A percentile compares a stretch with the other conserved stretches of the same genome.
phyloP scores from a whole-genome alignment of 2,113 vertebrate species.

The Nettapus auritus region DNA sequence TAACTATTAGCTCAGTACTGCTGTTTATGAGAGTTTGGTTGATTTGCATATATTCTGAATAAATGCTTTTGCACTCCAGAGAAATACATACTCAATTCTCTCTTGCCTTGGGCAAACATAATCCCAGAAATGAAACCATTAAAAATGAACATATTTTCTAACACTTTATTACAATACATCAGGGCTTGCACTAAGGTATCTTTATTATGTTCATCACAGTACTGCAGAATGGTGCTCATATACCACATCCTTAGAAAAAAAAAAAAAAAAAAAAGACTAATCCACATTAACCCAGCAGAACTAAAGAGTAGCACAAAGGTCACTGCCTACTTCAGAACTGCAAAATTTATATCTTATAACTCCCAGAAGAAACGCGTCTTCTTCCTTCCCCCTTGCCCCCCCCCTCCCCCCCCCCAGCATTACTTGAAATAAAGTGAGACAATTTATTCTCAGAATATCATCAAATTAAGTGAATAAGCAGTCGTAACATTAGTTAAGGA shows the following conservation, averaged over 20 bases:
- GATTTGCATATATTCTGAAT: constrained; percentile 47
- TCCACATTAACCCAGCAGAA: not conserved
- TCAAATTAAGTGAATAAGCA: not conserved
- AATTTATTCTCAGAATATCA: not conserved
- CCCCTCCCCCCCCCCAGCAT: not conserved
- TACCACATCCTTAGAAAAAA: not conserved
- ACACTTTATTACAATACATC: constrained; percentile 37
- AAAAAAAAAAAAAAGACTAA: not conserved
- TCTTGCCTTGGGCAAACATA: constrained; percentile 28
- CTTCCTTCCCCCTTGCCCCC: no score
- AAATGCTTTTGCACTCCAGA: constrained; percentile 31
- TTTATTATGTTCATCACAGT: not conserved
- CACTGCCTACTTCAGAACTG: not conserved
- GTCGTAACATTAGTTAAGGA: not conserved
- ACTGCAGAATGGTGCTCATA: not conserved
- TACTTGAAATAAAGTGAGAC: not conserved
- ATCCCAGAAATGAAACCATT: constrained; percentile 48
- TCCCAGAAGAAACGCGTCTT: not conserved
- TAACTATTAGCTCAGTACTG: constrained; percentile 9
- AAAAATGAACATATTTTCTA: constrained; percentile 46
- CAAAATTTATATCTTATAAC: not conserved
- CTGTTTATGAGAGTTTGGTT: constrained; percentile 5
- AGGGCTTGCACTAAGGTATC: not conserved
- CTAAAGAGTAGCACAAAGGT: not conserved
- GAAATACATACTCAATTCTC: constrained; percentile 34